phyloP scores from a whole-genome alignment of 2,113 vertebrate species.

The Pongo abelii region DNA sequence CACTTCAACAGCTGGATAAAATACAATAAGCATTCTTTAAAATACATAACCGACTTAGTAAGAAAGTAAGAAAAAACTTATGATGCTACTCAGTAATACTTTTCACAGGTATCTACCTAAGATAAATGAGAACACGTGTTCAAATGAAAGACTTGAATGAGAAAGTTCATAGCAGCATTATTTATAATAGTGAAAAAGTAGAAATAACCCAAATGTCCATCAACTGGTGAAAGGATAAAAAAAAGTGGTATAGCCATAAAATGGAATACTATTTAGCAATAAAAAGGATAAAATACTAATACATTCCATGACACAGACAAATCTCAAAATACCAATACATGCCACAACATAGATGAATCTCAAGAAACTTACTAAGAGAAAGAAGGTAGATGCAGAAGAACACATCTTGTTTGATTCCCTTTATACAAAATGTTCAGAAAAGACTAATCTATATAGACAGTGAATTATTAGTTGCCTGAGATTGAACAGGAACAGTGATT shows the following conservation, averaged over 20 bases:
- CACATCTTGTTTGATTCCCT: neutral
- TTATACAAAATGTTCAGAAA: neutral
- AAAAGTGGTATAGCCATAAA: neutral
- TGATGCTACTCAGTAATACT: neutral
- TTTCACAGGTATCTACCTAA: neutral
- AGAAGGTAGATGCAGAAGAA: neutral
- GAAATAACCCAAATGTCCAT: neutral
- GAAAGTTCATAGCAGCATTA: neutral
- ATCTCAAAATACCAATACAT: neutral
- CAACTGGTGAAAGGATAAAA: neutral
- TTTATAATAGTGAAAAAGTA: neutral
- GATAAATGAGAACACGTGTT: neutral
- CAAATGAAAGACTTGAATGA: neutral
- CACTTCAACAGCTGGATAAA: neutral
- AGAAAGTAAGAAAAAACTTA: constrained; percentile 8
- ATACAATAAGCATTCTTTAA: neutral
- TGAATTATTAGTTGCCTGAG: neutral
- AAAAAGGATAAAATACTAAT: neutral
- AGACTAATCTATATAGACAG: neutral
- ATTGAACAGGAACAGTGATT: neutral
- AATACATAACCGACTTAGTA: neutral
- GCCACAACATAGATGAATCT: neutral
- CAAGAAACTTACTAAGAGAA: neutral
- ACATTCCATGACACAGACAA: neutral
- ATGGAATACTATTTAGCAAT: neutral